Evolutionary conservation across 2,888 invertebrate species (phyloP).

Genomic region (Nasonovia ribisnigri): DNA sequence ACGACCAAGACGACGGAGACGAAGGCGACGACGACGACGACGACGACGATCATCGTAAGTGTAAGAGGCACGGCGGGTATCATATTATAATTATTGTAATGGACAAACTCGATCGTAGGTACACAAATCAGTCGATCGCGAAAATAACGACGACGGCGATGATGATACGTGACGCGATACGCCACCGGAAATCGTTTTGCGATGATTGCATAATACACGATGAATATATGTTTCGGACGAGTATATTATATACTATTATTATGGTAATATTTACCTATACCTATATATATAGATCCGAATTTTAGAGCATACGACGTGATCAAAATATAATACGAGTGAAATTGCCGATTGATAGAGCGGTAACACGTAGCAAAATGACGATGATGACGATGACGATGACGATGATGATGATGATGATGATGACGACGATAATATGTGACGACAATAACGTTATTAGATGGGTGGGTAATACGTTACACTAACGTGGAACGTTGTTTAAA

Average conservation of each 20-base stretch:
- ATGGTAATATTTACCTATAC: neutral
- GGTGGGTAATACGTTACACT: neutral
- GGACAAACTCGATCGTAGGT: neutral
- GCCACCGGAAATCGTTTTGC: neutral
- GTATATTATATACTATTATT: too few species aligned
- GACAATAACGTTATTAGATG: neutral
- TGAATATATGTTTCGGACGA: neutral
- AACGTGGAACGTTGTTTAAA: neutral
- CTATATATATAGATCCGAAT: neutral
- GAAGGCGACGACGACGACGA: constrained; percentile 63
- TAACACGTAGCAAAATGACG: too few species aligned
- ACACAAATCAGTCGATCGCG: too few species aligned
- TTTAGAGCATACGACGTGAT: neutral
- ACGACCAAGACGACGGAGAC: constrained; percentile 56
- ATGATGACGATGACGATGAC: too few species aligned
- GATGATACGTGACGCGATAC: neutral
- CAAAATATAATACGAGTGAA: neutral
- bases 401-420: too few species aligned
- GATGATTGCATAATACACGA: neutral
- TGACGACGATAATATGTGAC: too few species aligned
- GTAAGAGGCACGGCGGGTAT: too few species aligned
- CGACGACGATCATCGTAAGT: neutral
- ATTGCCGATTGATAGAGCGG: neutral
- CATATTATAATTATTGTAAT: neutral
- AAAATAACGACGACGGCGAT: too few species aligned